Conservation (phyloP, 2,797 vertebrate species). For the Ciconia nigra region DNA sequence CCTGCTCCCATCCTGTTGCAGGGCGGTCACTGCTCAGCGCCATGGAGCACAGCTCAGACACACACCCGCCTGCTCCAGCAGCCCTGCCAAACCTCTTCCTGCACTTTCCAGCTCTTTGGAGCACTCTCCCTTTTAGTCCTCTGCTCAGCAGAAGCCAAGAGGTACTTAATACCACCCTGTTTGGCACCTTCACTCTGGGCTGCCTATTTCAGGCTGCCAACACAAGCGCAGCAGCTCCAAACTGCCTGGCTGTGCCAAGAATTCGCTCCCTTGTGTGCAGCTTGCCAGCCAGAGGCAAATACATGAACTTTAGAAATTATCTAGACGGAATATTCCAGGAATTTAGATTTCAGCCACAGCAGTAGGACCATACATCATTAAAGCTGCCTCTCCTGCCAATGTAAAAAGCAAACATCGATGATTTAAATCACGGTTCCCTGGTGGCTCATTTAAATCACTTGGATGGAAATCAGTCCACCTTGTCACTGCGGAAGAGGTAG, state of each 20-base stretch:
- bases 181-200: constrained; percentile 11
- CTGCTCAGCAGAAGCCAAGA: not conserved
- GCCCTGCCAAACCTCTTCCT: not conserved
- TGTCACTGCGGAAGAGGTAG: not conserved
- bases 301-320: constrained; percentile 37
- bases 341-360: constrained; percentile 8
- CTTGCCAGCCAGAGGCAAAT: constrained; percentile 17
- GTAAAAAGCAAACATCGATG: constrained; percentile 46
- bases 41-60: not conserved
- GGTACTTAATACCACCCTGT: not conserved
- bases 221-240: constrained; percentile 29
- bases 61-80: not conserved
- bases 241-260: not conserved
- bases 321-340: constrained; percentile 40
- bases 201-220: constrained; percentile 44
- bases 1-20: not conserved
- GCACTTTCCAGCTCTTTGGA: not conserved
- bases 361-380: constrained; percentile 35
- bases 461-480: constrained; percentile 47
- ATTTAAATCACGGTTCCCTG: constrained; percentile 13
- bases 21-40: not conserved
- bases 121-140: not conserved
- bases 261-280: not conserved
- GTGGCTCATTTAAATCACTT: constrained; percentile 49
- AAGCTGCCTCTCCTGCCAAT: constrained; percentile 39